Evolutionary conservation across 2,888 invertebrate genomes (phyloP), one percentile per base, ranked within the genome.

Genomic region (Meta bourneti): DNA sequence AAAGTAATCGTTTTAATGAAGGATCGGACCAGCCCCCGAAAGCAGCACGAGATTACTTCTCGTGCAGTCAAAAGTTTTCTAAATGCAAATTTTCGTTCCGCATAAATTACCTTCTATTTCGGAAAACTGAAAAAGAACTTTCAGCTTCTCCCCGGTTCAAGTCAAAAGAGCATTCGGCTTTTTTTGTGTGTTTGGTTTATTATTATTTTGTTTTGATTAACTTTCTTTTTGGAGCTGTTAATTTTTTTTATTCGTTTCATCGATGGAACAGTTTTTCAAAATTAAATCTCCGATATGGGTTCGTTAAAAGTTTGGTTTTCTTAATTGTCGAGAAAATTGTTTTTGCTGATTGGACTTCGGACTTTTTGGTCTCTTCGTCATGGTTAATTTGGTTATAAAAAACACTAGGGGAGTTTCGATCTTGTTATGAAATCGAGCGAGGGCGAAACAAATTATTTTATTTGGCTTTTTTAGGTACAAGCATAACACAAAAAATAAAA

Each of bases 1-100:
- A 71, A 61, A 11, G 51, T 84, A 84, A 84, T 84, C 84, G 84
- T 75, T 84, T 84, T 84, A 84, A 84, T 84, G 74, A 84, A 83
- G 84, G 52, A 54, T 54, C 13, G 48, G 77, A 77, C 34, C 75
- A 61, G n/a, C 51, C 71, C 71, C 54, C 51, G n/a, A 54, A 61
- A 54, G 61, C 54, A 61, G 61, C 34, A 34, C 34, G 54, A 74
- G 74, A 84, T 84, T 84, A 84, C 74, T 84, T 75, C 34, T 13
- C 5, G 52, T 74, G 34, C 51, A 75, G 75, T 84, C 20, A n/a
- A 61, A 61, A 75, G 84, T 84, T 84, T 84, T 84, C 84, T 84
- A 84, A 84, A 84, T 84, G 84, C 84, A 84, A 84, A 84, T 84
- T 84, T 84, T 49, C 11, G 48, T 34, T 34, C 74, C 51, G 84